Evolutionary conservation across 2,113 vertebrate genomes (phyloP).

Genomic region (Hypomesus transpacificus): DNA sequence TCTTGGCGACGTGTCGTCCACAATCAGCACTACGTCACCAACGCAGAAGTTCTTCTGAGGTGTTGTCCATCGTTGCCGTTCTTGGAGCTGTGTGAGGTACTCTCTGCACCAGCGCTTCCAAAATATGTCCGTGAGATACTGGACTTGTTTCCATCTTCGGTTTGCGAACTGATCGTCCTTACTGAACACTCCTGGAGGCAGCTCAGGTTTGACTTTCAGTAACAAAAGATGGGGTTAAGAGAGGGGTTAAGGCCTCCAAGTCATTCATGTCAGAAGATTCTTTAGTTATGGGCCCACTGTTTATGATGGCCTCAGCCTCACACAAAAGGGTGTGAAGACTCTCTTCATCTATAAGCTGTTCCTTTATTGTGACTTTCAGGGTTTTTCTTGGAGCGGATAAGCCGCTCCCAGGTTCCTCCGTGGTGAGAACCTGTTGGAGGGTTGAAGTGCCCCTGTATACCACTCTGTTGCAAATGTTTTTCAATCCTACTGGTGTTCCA

Average conservation of each 20-base stretch:
- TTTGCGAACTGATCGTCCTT: conserved; percentile 24
- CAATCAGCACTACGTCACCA: conserved; percentile 33
- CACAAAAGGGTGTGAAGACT: conserved; percentile 28
- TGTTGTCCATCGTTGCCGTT: conserved; percentile 21
- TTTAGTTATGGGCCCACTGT: conserved; percentile 34
- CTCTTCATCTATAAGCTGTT: conserved; percentile 30
- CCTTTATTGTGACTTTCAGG: no score
- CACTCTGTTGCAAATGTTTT: no score
- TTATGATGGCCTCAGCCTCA: conserved; percentile 33
- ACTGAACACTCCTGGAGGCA: conserved; percentile 33
- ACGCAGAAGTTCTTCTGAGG: conserved; percentile 24
- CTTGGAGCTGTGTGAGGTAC: conserved; percentile 28
- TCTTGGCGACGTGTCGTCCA: conserved; percentile 36
- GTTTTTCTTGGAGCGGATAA: no score
- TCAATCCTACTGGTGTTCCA: no score
- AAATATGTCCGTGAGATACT: conserved; percentile 32
- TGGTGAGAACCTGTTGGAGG: no score
- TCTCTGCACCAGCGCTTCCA: conserved; percentile 36
- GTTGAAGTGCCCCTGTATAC: no score
- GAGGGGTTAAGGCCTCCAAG: conserved; percentile 31
- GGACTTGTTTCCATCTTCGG: conserved; percentile 30
- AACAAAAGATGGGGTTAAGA: conserved; percentile 35
- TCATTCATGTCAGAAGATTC: conserved; percentile 25
- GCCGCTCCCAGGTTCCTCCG: no score
- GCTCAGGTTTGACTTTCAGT: conserved; percentile 23